Percentiles rank a stretch among this genome's conserved stretches.
These are phyloP conservation scores for Caenorhabditis sp. DNA, from an alignment of 2,888 invertebrate species.

Conservation along the genomic window DNA sequence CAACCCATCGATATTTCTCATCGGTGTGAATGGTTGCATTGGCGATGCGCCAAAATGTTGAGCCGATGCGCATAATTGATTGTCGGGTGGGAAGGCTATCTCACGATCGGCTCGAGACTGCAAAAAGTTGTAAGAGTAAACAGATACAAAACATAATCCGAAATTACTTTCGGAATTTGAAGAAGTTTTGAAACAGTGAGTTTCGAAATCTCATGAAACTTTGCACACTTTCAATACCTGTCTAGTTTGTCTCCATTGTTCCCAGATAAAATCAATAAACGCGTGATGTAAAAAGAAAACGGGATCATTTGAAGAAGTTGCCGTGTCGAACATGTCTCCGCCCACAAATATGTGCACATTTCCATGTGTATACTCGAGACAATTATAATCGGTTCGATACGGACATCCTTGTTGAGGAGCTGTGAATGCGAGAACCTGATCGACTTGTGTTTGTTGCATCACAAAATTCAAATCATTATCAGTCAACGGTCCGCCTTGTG, in stretches of 20 bases:
- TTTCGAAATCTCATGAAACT: too few relatives aligned
- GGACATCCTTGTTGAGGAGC: constrained; percentile 61
- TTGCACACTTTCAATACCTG: neutral
- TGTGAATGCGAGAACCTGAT: constrained; percentile 62
- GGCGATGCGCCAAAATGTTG: constrained; percentile 57
- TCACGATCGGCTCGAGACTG: constrained; percentile 42
- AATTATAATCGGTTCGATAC: constrained; percentile 55
- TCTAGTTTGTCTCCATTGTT: neutral
- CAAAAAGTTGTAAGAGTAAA: too few relatives aligned
- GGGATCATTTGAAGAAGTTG: constrained; percentile 70
- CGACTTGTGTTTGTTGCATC: constrained; percentile 55
- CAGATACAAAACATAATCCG: too few relatives aligned
- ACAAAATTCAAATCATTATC: constrained; percentile 54
- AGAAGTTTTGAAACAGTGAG: too few relatives aligned
- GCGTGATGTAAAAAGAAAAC: constrained; percentile 71
- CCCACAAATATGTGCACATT: constrained; percentile 64
- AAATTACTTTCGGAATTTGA: too few relatives aligned
- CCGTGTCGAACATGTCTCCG: constrained; percentile 59
- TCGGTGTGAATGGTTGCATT: constrained; percentile 51
- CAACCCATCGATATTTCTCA: constrained; percentile 61
- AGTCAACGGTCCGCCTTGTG: constrained; percentile 48
- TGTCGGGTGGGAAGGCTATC: constrained; percentile 56
- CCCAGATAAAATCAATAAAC: constrained; percentile 67
- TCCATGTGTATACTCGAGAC: constrained; percentile 60
- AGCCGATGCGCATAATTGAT: constrained; percentile 54